Evolutionary conservation across 2,888 invertebrate genomes (phyloP), one percentile per base, ranked within the genome.

Genomic region (Drosophila subsilvestris): DNA sequence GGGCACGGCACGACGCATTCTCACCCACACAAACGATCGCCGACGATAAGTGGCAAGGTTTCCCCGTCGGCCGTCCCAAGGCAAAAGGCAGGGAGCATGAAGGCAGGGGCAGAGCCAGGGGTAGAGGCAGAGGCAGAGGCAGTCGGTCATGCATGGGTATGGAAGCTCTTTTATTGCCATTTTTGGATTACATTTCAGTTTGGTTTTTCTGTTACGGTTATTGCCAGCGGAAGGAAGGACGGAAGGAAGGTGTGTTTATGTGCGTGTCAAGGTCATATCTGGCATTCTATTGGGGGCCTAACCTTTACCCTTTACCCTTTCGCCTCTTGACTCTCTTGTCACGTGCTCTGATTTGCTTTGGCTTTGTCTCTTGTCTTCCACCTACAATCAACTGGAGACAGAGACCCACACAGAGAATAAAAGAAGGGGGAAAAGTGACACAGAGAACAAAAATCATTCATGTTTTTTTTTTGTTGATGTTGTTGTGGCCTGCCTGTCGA

Each of bases 221-320:
- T 57, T 72, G 37, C 60, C 63, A 63, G 70, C 72, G 56, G 56
- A n/a, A 37, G 37, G 37, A 14, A 37, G 37, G 14, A 37, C 84
- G 86, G 84, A 74, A 80, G 81, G 80, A 78, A 82, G 87, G 86
- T 81, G 85, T 87, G 82, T 68, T 63, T 57, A 12, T 59, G 51
- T 60, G 66, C 85, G 77, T 85, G 85, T 86, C 85, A 85, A 85
- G 85, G 85, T 85, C 85, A 86, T 80, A 78, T 70, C 65, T 78
- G 88, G 83, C 86, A 80, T 88, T 85, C 81, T 68, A 70, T 32
- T 6, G n/a, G 32, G 32, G 32, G 32, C 32, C 32, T 7, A 37
- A n/a, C 37, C 37, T 37, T n/a, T 37, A 37, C 37, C 37, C 37
- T 7, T 37, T 37, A 4, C 48, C 55, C 48, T 66, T 48, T 66